Conservation (phyloP, 2,888 invertebrate species). For the Caenorhabditis angaria region DNA sequence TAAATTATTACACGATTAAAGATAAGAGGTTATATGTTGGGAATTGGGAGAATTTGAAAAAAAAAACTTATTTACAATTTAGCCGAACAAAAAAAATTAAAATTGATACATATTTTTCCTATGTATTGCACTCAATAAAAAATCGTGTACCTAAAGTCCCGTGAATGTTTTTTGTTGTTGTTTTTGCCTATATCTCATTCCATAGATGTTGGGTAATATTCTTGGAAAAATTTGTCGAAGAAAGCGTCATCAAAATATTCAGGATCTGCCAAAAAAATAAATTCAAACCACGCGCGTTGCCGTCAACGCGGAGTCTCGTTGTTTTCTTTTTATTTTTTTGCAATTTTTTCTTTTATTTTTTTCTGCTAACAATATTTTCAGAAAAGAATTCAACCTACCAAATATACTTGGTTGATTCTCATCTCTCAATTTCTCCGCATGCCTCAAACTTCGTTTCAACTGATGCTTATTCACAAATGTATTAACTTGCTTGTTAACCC, state of each 20-base stretch:
- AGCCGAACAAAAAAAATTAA: background rate
- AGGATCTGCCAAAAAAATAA: slow-evolving; percentile 33
- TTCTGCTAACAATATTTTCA: too few relatives aligned
- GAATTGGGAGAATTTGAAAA: background rate
- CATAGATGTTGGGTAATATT: background rate
- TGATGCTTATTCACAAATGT: slow-evolving; percentile 16
- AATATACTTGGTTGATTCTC: slow-evolving; percentile 17
- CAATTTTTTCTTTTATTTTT: background rate
- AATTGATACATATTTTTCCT: slow-evolving; percentile 1
- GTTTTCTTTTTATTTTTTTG: background rate
- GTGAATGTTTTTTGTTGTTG: too few relatives aligned
- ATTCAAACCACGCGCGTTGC: too few relatives aligned
- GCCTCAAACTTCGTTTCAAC: slow-evolving; percentile 33
- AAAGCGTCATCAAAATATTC: slow-evolving; percentile 53
- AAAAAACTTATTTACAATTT: slow-evolving; percentile 1
- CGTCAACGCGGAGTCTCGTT: background rate
- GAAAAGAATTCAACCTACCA: slow-evolving; percentile 29
- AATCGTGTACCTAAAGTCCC: too few relatives aligned
- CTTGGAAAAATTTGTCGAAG: slow-evolving; percentile 52
- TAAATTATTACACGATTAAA: too few relatives aligned
- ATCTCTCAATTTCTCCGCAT: slow-evolving; percentile 28
- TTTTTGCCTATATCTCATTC: too few relatives aligned
- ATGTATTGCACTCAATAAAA: slow-evolving; percentile 20
- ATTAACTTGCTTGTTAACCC: slow-evolving; percentile 39
- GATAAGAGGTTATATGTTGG: too few relatives aligned